Conservation (phyloP, 1,140 invertebrate genomes). For the Lepidurus couesii region DNA sequence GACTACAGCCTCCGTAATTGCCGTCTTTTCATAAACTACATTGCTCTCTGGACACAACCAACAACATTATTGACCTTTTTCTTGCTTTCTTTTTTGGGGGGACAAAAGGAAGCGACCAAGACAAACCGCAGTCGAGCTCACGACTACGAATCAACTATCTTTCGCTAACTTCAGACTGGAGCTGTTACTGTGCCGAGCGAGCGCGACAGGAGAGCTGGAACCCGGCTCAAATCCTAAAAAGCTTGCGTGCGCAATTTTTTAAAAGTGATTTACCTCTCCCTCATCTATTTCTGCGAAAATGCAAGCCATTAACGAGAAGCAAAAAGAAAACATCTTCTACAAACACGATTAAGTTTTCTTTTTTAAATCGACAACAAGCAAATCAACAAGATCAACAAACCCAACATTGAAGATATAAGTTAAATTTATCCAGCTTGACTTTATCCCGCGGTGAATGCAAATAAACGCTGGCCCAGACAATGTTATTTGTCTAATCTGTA, state of each 20-base stretch:
- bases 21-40: not conserved
- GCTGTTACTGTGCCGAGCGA: not conserved
- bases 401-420: no score
- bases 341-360: not conserved
- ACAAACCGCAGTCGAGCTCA: not conserved
- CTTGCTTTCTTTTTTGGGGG: not conserved
- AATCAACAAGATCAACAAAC: no score
- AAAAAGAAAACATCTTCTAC: not conserved
- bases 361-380: not conserved
- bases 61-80: slow-evolving; percentile 7
- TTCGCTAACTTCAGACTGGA: not conserved
- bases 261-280: not conserved
- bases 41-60: not conserved
- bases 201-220: not conserved
- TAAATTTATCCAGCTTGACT: no score
- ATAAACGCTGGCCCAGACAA: no score
- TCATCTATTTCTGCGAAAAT: not conserved
- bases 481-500: no score
- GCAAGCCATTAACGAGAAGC: not conserved
- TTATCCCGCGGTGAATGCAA: no score
- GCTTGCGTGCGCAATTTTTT: slow-evolving; percentile 18
- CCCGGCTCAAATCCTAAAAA: not conserved
- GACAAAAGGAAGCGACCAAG: not conserved
- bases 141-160: not conserved
- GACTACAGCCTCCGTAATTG: not conserved